Base-by-base conservation (phyloP, 2,113 vertebrate species). In the Noctilio leporinus region DNA sequence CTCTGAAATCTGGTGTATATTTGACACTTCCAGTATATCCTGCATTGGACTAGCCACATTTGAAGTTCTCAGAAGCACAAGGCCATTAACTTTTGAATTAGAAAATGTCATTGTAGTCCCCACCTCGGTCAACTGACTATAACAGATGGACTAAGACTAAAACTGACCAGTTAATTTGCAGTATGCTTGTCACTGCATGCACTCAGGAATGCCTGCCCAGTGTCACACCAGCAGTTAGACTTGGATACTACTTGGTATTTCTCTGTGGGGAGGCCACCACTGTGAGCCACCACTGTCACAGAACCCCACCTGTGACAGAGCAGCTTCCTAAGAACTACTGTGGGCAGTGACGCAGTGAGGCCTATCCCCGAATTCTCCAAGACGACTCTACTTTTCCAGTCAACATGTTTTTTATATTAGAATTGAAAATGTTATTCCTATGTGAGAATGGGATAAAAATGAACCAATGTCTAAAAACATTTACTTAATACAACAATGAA, bases 391-490 rank as follows among this genome's bases (percentile, higher is more conserved):
- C 11, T 89, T 67, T 67, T 77, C 80, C 55, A 43, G 59, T 28
- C 33, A 70, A 16, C 47, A n/a, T 30, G 64, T 59, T 49, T 65
- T 72, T 78, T 55, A 85, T 53, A 10, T 69, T 69, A 55, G 33
- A 87, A 53, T 87, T 85, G 73, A 53, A 84, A 85, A 85, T n/a
- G 77, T 72, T 67, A 80, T 86, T 64, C 22, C 17, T 11, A 84
- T 69, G n/a, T 75, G 43, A 65, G 24, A 84, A 91, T n/a, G n/a
- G 64, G 49, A 77, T 33, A 73, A 62, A 75, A 78, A 88, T 55
- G 38, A 83, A 49, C 28, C 76, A 73, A 51, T 30, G 40, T 67
- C 43, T 67, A 64, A 38, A 76, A 77, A 73, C 2, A 62, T 67
- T 62, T 35, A 53, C 51, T 59, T 72, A 64, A n/a, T 24, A 5